Percentiles rank a stretch among this genome's conserved stretches.
phyloP scores from a whole-genome alignment of 2,888 invertebrate species.

The Cyaniris semiargus region DNA sequence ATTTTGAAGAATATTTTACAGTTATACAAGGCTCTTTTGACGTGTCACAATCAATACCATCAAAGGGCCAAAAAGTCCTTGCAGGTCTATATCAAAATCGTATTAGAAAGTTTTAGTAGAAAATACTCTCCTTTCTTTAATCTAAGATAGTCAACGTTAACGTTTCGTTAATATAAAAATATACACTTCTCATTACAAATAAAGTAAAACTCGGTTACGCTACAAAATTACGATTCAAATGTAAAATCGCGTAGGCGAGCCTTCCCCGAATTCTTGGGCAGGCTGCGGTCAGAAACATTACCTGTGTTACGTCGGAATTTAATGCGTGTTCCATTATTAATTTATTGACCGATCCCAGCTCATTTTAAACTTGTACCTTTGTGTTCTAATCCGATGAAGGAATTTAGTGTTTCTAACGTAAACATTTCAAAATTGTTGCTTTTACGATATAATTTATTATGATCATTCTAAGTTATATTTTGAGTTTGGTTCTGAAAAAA shows the following conservation, averaged over 20 bases:
- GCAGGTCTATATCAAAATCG: too few relatives aligned
- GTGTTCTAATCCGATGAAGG: conserved; percentile 1
- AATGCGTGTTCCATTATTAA: conserved; percentile 11
- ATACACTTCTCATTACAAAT: background rate
- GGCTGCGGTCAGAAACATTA: conserved; percentile 11
- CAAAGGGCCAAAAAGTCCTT: too few relatives aligned
- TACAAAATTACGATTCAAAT: background rate
- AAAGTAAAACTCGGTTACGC: background rate
- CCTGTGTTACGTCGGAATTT: conserved; percentile 14
- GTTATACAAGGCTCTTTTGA: too few relatives aligned
- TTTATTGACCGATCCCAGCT: conserved; percentile 16
- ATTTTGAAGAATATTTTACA: too few relatives aligned
- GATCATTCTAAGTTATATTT: too few relatives aligned
- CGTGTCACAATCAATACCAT: too few relatives aligned
- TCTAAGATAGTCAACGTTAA: too few relatives aligned
- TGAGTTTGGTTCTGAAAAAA: too few relatives aligned
- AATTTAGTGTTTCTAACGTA: background rate
- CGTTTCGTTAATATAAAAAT: too few relatives aligned
- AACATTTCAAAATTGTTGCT: background rate
- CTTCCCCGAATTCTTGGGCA: background rate
- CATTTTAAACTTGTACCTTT: conserved; percentile 2
- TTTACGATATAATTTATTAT: too few relatives aligned
- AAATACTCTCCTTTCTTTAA: too few relatives aligned
- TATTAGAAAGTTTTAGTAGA: too few relatives aligned
- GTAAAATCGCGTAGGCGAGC: background rate